Base-by-base conservation (phyloP, 2,797 vertebrate genomes). In the Erethizon dorsatum region DNA sequence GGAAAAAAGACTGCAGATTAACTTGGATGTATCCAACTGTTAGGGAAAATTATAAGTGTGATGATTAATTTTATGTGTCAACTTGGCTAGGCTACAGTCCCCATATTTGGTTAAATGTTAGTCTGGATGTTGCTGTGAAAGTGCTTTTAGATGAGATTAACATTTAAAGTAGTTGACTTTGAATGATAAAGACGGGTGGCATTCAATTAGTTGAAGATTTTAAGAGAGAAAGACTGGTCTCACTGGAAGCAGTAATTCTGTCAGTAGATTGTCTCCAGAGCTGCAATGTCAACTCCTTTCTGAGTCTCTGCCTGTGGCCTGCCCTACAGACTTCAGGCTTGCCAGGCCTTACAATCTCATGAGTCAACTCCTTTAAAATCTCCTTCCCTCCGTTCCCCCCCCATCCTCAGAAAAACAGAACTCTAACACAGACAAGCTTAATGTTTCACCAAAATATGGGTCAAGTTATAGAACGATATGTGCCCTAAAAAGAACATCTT, bases 51-150 rank as follows among this genome's bases (percentile, higher is more conserved):
- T 78, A 90, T 83, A 87, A 54, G n/a, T 78, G 26, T 65, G 75
- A 59, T 73, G 18, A 59, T 73, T 97, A 93, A 87, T 85, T 77
- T 83, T 71, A 91, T 89, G 41, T 80, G 63, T 69, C 69, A 92
- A 47, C 13, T 77, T 91, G 77, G 54, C 77, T 57, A 83, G 82
- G 18, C 56, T 75, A 87, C 47, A 8, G 41, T 59, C 41, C 56
- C 31, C 47, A 47, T 69, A 85, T 57, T 65, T 94, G 83, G 50
- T 94, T 61, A 54, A 90, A 28, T 79, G 71, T 50, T 47, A 59
- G 31, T 65, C 80, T 80, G 56, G 4, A 57, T 54, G 52, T 91
- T 50, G 41, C 57, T 77, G 12, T 59, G 26, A 96, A 75, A 33
- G 28, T 67, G 54, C 86, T 92, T 86, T 56, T 24, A 78, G 56